These are phyloP conservation scores for Rhagium mordax DNA, from an alignment of 2,888 invertebrate genomes.

Conservation along the genomic window DNA sequence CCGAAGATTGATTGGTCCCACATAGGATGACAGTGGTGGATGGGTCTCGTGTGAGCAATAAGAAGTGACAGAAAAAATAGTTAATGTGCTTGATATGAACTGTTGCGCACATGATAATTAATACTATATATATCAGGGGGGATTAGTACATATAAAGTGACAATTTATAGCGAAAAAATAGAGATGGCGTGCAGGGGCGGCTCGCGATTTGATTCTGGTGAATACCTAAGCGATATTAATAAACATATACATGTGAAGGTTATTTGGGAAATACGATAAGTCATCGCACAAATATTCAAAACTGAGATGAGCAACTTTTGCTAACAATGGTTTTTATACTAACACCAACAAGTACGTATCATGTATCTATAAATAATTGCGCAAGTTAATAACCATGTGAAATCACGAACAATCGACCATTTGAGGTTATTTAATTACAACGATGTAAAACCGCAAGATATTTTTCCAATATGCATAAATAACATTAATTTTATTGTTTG, in stretches of 20 bases:
- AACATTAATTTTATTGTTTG: not conserved
- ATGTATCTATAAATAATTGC: not conserved
- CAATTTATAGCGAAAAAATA: not conserved
- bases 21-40: constrained; percentile 34
- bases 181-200: not conserved
- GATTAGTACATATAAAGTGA: not conserved
- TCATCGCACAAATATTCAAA: not conserved
- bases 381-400: not conserved
- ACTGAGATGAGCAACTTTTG: not conserved
- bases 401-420: not conserved
- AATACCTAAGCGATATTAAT: not conserved
- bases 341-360: not conserved
- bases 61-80: constrained; percentile 48
- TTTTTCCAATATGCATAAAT: not conserved
- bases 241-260: not conserved
- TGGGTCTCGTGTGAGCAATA: constrained; percentile 51
- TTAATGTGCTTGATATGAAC: constrained; percentile 37
- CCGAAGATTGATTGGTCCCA: constrained; percentile 49
- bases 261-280: not conserved
- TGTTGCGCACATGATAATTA: not conserved
- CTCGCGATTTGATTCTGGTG: not conserved
- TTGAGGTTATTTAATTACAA: not conserved
- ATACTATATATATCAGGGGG: not conserved
- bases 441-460: not conserved
- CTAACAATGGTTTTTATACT: not conserved